phyloP scores from a whole-genome alignment of 2,888 invertebrate species.

The Eueremaeus valkanovi region DNA sequence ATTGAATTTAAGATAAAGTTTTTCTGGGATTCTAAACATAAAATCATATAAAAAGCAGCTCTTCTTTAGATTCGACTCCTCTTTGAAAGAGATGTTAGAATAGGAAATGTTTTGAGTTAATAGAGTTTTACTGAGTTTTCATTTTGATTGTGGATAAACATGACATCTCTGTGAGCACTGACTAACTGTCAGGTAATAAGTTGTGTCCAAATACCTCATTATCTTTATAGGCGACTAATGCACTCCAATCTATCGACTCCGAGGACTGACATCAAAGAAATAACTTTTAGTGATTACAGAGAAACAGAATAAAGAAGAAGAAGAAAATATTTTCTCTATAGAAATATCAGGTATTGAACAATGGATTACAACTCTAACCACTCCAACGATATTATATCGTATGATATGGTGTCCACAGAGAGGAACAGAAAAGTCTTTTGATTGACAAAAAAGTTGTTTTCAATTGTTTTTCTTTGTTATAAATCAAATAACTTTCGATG shows the following conservation, averaged over 20 bases:
- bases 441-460: background rate
- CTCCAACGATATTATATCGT: no score
- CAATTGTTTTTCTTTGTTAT: background rate
- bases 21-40: no score
- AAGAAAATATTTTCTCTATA: no score
- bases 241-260: background rate
- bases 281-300: background rate
- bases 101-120: no score
- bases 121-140: background rate
- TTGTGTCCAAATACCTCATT: background rate
- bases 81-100: no score
- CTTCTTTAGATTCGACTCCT: no score
- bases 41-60: no score
- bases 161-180: no score
- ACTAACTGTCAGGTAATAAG: conserved; percentile 1
- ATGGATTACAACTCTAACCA: background rate
- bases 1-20: no score
- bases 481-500: background rate
- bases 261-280: background rate
- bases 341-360: background rate
- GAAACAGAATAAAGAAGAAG: background rate
- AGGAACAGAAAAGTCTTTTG: background rate
- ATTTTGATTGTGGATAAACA: background rate
- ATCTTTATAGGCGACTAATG: background rate
- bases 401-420: background rate